Evolutionary conservation across 2,113 vertebrate species (phyloP).

Genomic region (Cyanoramphus novaezelandiae): DNA sequence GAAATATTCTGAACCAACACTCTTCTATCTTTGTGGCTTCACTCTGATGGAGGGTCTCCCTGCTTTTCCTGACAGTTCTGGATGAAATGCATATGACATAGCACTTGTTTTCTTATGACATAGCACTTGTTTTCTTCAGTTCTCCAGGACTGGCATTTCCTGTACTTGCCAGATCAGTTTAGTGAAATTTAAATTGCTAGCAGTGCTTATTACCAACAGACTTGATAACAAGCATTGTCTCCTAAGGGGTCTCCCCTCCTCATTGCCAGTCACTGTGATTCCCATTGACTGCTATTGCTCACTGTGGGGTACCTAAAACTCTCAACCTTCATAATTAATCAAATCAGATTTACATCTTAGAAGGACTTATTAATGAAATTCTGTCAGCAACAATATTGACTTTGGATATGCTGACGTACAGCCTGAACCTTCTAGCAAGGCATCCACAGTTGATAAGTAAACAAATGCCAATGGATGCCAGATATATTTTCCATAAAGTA

Average conservation of each 20-base stretch:
- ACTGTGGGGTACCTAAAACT: not conserved
- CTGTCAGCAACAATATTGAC: not conserved
- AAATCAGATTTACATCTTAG: constrained; percentile 13
- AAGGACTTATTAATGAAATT: constrained; percentile 35
- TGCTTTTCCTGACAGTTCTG: not conserved
- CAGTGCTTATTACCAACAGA: not conserved
- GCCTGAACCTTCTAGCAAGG: not conserved
- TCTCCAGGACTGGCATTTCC: not conserved
- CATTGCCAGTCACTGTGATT: not conserved
- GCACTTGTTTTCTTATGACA: rapidly evolving
- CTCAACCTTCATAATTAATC: constrained; percentile 10
- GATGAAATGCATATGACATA: not conserved
- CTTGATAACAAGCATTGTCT: not conserved
- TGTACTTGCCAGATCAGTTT: not conserved
- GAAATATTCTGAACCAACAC: not conserved
- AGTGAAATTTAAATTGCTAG: not conserved
- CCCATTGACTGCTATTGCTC: not conserved
- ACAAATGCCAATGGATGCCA: not conserved
- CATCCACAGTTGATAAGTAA: not conserved
- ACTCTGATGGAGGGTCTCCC: not conserved
- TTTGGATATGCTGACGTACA: not conserved
- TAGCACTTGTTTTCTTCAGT: rapidly evolving
- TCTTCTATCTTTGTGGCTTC: not conserved
- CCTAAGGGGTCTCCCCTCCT: not conserved
- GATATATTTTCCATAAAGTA: not conserved